Conservation (phyloP, 2,888 invertebrate species). For the Microdon myrmicae region DNA sequence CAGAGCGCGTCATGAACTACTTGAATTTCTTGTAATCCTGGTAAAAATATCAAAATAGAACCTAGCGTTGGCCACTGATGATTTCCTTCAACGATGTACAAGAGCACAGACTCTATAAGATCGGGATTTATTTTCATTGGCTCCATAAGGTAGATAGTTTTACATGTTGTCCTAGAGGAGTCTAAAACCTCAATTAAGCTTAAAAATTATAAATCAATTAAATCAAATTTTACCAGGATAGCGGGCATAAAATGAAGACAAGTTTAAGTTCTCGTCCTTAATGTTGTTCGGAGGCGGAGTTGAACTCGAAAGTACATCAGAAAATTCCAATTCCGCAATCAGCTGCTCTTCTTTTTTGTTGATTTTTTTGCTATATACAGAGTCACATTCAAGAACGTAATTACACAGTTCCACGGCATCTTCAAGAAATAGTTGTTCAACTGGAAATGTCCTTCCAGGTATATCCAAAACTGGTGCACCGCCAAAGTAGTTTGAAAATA, state of each 20-base stretch:
- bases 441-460: conserved; percentile 86
- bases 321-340: conserved; percentile 74
- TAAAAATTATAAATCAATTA: not conserved
- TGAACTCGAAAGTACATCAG: conserved; percentile 71
- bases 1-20: conserved; percentile 75
- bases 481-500: conserved; percentile 85
- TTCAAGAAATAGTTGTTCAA: conserved; percentile 83
- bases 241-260: conserved; percentile 75
- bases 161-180: conserved; percentile 74
- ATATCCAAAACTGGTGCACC: conserved; percentile 82
- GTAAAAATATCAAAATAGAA: conserved; percentile 82
- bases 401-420: conserved; percentile 77
- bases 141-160: conserved; percentile 81
- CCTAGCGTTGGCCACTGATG: conserved; percentile 71
- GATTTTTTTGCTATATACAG: conserved; percentile 71
- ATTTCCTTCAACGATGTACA: conserved; percentile 76
- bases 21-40: conserved; percentile 83
- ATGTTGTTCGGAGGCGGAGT: conserved; percentile 72
- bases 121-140: conserved; percentile 82
- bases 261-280: conserved; percentile 77
- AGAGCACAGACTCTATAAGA: conserved; percentile 76
- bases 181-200: conserved; percentile 56
- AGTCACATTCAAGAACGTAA: conserved; percentile 73
- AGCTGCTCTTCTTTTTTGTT: conserved; percentile 72
- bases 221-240: conserved; percentile 69